phyloP scores from a whole-genome alignment of 1,140 invertebrate genomes.

The Leucophenga varia region DNA sequence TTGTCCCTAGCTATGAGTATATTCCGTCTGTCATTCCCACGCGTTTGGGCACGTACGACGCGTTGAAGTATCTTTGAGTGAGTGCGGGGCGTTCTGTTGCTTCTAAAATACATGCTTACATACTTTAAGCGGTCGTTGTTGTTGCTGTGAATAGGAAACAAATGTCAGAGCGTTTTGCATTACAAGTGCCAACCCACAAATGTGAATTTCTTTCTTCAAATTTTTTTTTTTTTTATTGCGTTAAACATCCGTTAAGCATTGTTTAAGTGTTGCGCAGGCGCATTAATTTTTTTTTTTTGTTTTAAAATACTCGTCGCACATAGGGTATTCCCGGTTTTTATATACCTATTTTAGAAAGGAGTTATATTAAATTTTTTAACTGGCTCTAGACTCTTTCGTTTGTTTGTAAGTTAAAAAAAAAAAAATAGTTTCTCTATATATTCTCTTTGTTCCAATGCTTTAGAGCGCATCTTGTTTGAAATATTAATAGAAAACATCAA shows the following conservation, averaged over 20 bases:
- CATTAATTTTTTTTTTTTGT: conserved; percentile 13
- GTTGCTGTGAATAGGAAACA: conserved; percentile 31
- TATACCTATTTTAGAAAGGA: no score
- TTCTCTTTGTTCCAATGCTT: background rate
- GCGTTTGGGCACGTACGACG: conserved; percentile 52
- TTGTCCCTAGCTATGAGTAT: no score
- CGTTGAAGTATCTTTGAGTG: conserved; percentile 21
- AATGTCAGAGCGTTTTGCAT: conserved; percentile 42
- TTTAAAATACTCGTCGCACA: conserved; percentile 11
- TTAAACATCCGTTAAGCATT: conserved; percentile 47
- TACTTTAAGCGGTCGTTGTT: conserved; percentile 12
- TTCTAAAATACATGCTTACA: no score
- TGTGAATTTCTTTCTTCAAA: no score
- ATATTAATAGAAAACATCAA: no score
- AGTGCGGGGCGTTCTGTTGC: background rate
- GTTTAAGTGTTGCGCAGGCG: conserved; percentile 37
- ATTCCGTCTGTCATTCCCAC: conserved; percentile 50
- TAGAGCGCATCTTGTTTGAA: no score
- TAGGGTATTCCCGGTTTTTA: no score
- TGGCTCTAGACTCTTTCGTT: no score
- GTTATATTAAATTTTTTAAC: no score
- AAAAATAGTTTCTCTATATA: background rate
- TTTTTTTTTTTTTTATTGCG: background rate
- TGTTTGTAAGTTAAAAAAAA: background rate
- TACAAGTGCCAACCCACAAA: conserved; percentile 41